Evolutionary conservation across 2,888 invertebrate genomes (phyloP).

Genomic region (Oscheius onirici): DNA sequence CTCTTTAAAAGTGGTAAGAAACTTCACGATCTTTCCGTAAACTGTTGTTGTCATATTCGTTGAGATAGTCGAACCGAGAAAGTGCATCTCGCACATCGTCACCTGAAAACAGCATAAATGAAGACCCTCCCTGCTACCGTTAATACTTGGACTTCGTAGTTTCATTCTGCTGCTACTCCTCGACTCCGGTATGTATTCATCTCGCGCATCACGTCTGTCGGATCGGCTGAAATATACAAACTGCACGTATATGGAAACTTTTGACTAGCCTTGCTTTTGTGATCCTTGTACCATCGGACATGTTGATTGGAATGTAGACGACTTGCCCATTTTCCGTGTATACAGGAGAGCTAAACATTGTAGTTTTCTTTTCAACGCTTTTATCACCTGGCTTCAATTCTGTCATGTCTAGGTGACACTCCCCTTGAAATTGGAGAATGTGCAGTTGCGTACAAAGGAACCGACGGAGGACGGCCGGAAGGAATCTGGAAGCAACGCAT

Average conservation of each 20-base stretch:
- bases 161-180: conserved; percentile 49
- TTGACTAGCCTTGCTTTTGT: conserved; percentile 36
- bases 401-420: conserved; percentile 26
- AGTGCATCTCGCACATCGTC: conserved; percentile 66
- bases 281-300: conserved; percentile 46
- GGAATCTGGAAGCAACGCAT: conserved; percentile 15
- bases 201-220: background rate
- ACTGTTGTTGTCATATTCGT: conserved; percentile 63
- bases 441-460: conserved; percentile 47
- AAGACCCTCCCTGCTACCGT: conserved; percentile 27
- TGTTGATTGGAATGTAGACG: conserved; percentile 64
- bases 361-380: background rate
- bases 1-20: conserved; percentile 53
- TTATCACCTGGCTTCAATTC: conserved; percentile 1
- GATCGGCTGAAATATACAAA: conserved; percentile 13
- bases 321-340: conserved; percentile 59
- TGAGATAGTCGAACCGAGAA: conserved; percentile 65
- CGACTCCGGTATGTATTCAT: conserved; percentile 33
- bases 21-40: conserved; percentile 49
- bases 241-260: no score
- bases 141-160: conserved; percentile 48
- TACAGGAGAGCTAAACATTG: conserved; percentile 25
- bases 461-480: conserved; percentile 40
- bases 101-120: conserved; percentile 32
- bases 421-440: conserved; percentile 25